Base-by-base conservation (phyloP, 2,113 vertebrate genomes). In the Dasyornis broadbenti region DNA sequence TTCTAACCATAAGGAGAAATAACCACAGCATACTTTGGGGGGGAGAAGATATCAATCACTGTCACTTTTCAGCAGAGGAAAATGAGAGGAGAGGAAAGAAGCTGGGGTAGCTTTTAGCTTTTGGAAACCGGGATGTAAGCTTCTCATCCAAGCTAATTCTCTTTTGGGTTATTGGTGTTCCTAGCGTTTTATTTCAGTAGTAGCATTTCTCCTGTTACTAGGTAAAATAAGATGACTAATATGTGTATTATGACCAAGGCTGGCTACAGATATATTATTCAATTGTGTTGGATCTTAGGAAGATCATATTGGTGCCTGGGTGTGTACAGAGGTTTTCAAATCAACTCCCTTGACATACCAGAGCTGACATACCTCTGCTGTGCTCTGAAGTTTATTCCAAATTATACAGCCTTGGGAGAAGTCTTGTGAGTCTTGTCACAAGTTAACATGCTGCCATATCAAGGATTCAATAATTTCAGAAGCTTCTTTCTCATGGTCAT, bases 21-120 rank as follows among this genome's bases (percentile, higher is more conserved):
- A 92, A 93, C 76, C 92, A 1, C 78, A 94, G 94, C 89, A 84
- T 94, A 94, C 37, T 95, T 91, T 61, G 82, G 76, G 73, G 70
- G 84, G 85, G 87, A 94, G 96, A 90, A 83, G 90, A 72, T 64
- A 96, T 96, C 90, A 92, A 96, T 97, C 95, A 95, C 92, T 94
- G 94, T 95, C 92, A 84, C 82, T 95, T 97, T 96, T 93, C 92
- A 94, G 72, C 77, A 86, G 68, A 86, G n/a, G 52, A 80, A 95
- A 86, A 93, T 0, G 21, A 82, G 49, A 2, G 2, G 65, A 33
- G 72, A 61, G 66, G 54, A 42, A 82, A 86, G 80, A 68, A 86
- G 61, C 44, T 75, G 49, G 57, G 5, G n/a, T 33, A 68, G 57
- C 80, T 73, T 89, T 87, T 76, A 76, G 35, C 21, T 89, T 85